These are phyloP conservation scores for Vanessa tameamea DNA, from an alignment of 1,140 invertebrate genomes.

Conservation along the genomic window DNA sequence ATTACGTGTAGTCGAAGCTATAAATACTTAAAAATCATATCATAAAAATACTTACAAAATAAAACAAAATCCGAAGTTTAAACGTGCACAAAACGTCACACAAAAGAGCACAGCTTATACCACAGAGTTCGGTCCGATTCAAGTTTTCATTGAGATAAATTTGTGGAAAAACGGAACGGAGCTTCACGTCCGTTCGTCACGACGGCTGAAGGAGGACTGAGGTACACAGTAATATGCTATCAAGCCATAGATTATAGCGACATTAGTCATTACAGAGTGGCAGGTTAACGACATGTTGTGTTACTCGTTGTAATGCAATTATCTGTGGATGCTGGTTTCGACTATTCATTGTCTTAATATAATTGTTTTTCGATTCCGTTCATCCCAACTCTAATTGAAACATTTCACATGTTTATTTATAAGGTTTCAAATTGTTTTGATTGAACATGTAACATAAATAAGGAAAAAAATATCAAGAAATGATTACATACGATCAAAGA, in stretches of 20 bases:
- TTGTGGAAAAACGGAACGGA: neutral
- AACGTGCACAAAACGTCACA: conserved; percentile 29
- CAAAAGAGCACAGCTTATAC: conserved; percentile 24
- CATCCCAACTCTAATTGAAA: no score
- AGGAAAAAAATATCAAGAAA: no score
- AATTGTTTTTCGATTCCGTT: no score
- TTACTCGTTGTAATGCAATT: conserved; percentile 1
- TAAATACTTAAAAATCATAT: conserved; percentile 13
- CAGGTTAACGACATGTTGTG: conserved; percentile 16
- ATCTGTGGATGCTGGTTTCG: conserved; percentile 1
- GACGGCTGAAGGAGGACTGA: conserved; percentile 40
- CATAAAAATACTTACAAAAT: conserved; percentile 34
- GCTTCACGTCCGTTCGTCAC: conserved; percentile 32
- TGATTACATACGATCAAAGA: no score
- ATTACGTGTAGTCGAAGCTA: neutral
- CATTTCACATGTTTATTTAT: no score
- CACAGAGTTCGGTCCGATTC: conserved; percentile 25
- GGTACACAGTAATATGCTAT: conserved; percentile 31
- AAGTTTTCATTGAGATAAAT: conserved; percentile 36
- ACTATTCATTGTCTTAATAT: neutral
- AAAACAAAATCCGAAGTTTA: conserved; percentile 29
- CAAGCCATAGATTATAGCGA: conserved; percentile 38
- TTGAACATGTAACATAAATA: no score
- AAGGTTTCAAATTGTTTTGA: no score
- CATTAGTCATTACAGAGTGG: conserved; percentile 42